phyloP scores from a whole-genome alignment of 2,888 invertebrate genomes.

The Eurytoma californica region DNA sequence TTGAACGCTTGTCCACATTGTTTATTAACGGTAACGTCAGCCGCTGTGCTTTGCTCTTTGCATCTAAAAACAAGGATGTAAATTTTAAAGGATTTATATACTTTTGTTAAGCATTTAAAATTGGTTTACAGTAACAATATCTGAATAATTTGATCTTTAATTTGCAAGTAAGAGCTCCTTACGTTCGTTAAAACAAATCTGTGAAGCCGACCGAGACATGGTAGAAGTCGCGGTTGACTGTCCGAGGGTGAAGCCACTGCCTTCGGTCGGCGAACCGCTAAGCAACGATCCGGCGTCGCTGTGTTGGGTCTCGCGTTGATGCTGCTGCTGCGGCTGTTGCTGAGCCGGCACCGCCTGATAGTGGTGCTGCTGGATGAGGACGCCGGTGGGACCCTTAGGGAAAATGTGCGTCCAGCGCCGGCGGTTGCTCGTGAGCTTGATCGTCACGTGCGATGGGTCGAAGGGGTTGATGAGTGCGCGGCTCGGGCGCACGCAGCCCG shows the following conservation, averaged over 20 bases:
- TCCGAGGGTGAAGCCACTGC: conserved; percentile 37
- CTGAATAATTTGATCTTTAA: background rate
- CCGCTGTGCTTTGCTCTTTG: conserved; percentile 65
- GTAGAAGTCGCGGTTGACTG: conserved; percentile 49
- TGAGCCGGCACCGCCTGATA: conserved; percentile 87
- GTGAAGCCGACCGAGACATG: conserved; percentile 72
- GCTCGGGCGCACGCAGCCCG: conserved; percentile 78
- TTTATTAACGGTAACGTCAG: conserved; percentile 63
- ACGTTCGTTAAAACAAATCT: conserved; percentile 77
- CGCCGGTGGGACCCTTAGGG: conserved; percentile 94
- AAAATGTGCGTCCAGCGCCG: conserved; percentile 99
- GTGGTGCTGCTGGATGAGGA: conserved; percentile 94
- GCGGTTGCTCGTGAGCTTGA: conserved; percentile 95
- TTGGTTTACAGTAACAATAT: background rate
- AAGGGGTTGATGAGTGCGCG: conserved; percentile 97
- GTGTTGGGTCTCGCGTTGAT: conserved; percentile 67
- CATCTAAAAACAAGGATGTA: conserved; percentile 59
- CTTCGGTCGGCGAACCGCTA: conserved; percentile 69
- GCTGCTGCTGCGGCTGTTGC: background rate
- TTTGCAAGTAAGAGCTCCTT: conserved; percentile 63
- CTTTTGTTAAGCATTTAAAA: too few species aligned
- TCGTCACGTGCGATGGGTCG: conserved; percentile 97
- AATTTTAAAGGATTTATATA: background rate
- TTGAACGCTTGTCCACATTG: conserved; percentile 68
- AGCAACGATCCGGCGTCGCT: conserved; percentile 69